A percentile compares a stretch with the other conserved stretches of the same genome.
Conservation (phyloP, 2,113 vertebrate genomes). For the Ailuropoda melanoleuca region DNA sequence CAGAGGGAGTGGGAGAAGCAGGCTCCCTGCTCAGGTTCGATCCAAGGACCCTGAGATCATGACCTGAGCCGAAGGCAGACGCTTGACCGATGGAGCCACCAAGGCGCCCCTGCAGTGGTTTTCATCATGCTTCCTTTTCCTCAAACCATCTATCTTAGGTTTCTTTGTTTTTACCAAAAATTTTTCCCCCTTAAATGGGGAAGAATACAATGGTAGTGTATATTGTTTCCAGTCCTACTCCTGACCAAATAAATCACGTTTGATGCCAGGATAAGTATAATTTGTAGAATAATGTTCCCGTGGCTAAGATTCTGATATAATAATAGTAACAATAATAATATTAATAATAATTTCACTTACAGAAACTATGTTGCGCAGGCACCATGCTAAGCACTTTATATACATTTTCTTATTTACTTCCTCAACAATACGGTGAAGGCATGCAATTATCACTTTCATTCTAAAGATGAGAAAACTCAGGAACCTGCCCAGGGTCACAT, state of each 20-base stretch:
- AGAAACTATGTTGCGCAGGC: not conserved
- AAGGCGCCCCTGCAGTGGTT: not conserved
- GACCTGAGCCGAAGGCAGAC: not conserved
- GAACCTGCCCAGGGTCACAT: not conserved
- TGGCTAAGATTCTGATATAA: not conserved
- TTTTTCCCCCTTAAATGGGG: not conserved
- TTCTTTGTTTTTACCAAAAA: not conserved
- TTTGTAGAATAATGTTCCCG: not conserved
- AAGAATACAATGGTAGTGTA: not conserved
- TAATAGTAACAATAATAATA: no score
- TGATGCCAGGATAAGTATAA: not conserved
- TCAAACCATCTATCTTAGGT: not conserved
- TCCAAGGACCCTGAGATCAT: not conserved
- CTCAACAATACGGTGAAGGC: not conserved
- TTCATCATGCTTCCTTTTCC: not conserved
- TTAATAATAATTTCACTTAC: not conserved
- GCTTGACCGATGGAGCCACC: not conserved
- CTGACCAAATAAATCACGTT: not conserved
- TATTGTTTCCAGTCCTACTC: not conserved
- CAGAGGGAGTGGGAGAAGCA: not conserved
- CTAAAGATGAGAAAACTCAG: not conserved
- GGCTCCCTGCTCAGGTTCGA: not conserved
- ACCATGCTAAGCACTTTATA: not conserved
- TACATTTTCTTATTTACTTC: not conserved
- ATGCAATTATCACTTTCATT: not conserved